Evolutionary conservation across 2,113 vertebrate species (phyloP), one percentile per base, ranked within the genome.

Genomic region (Brachirus orientalis): DNA sequence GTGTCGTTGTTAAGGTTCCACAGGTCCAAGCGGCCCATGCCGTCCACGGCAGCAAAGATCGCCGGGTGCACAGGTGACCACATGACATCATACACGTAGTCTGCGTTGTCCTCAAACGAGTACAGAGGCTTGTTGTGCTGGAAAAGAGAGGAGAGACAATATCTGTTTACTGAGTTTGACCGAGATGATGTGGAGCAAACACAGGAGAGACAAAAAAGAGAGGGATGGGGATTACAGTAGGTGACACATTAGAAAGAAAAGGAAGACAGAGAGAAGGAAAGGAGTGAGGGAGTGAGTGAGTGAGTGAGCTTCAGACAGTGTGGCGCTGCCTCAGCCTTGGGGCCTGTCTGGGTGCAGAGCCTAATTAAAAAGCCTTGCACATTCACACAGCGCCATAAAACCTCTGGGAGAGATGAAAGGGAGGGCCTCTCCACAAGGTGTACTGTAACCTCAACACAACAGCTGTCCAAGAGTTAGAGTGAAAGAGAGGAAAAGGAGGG

Each of bases 1-100:
- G 97, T 98, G 94, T 98, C 97, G 75, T 94, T 97, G 92, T 95
- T 98, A 86, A 97, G 95, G 94, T 99, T 98, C 96, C 96, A 98
- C 85, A 98, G 95, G 92, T 97, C 97, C 87, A 98, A 84, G 85
- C 97, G 96, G 74, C 96, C 96, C 97, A 97, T 97, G 81, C 96
- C 96, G 51, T 98, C 96, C 91, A 98, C 97, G 68, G 96, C 96
- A 82, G 97, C 97, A 35, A 97, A 97, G 79, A 96, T 89, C 20
- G 95, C 96, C 35, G 97, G 96, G 85, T 98, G 96, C 86, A 94
- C 94, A 1, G 97, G 97, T 36, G 97, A 99, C 96, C 97, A 98
- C 95, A 95, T 97, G 94, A 97, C 97, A 57, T 98, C 96, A 85
- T 97, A 98, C 83, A 99, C 96, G 71, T 98, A 98, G 94, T 98